Evolutionary conservation across 2,888 invertebrate genomes (phyloP), one percentile per base, ranked within the genome.

Genomic region (Melipona beecheii): DNA sequence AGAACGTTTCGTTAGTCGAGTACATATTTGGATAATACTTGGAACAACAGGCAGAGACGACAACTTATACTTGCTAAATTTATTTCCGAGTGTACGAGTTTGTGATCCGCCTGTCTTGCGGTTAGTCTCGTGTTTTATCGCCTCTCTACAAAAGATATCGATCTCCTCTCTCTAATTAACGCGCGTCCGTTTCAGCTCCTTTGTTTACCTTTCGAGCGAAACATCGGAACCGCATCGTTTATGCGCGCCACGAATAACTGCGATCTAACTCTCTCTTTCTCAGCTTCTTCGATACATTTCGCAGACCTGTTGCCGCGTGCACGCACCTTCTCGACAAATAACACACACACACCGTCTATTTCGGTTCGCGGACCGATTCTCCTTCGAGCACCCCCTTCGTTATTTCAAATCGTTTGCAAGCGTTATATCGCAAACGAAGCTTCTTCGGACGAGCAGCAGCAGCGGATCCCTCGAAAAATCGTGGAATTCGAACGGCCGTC

Each of bases 221-320:
- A n/a, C 19, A 2, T 58, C 54, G 31, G 36, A 36, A 43, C 43
- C 43, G 43, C 11, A 27, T 2, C 3, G 19, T 17, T 13, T 27
- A 21, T 6, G 21, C 21, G 71, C 43, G 50, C 76, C 58, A 58
- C 58, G 73, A 77, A 74, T 75, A 81, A 78, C 76, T 76, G 64
- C 64, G 60, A 54, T 43, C 43, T 9, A 36, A 36, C 9, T 9
- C 43, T 43, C 43, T 9, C 43, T 43, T 49, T 31, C 24, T 64
- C 68, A 54, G 52, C 50, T 27, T 50, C 71, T 71, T 60, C 66
- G 76, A 86, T 85, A 87, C 87, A 81, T 87, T 86, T 84, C 86
- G 78, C 90, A 90, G 90, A 89, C 90, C 87, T 87, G 86, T 85
- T 82, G 90, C 88, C 84, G 82, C 75, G 69, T 71, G 77, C 79